Base-by-base conservation (phyloP, 2,113 vertebrate species). In the Ptilonorhynchus violaceus region DNA sequence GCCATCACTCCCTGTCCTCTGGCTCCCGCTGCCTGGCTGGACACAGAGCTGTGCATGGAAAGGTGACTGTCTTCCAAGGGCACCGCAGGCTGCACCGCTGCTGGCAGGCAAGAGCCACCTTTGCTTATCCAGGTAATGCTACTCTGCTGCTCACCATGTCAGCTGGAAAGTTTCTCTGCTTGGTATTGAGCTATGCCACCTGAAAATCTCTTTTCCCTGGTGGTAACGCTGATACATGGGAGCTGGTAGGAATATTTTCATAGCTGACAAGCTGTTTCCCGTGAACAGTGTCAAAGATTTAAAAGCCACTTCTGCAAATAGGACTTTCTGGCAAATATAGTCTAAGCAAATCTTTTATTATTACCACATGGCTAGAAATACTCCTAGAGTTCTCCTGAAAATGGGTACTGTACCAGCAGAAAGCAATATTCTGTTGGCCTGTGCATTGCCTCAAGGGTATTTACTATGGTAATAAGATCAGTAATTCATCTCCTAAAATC, bases 401-500 rank as follows among this genome's bases (percentile, higher is more conserved):
- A 92, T 88, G 90, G 93, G 92, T 97, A 94, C 91, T 84, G 83
- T 96, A 96, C 93, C 92, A 96, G 95, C 86, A 94, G 93, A 94
- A 96, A 96, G 80, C 95, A 97, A 97, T 94, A 92, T 93, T 96
- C 90, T 87, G 31, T 94, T 94, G 96, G 96, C 83, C 96, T 96
- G 73, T 95, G 81, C 68, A 15, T 91, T 95, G 95, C 92, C 95
- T 94, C 93, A 53, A 66, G 96, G 91, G 91, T 95, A 96, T 97
- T 97, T 91, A 94, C 93, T 92, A 93, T 96, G 96, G 93, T 97
- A 96, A 96, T 97, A 95, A 94, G 95, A 94, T 96, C 94, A 94
- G 96, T 96, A 96, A 96, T 95, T 97, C 96, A 94, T 96, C 95
- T 97, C 88, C 92, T 95, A 97, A 96, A 96, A 96, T 97, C 93